Percentiles rank a stretch among this genome's conserved stretches.
These are phyloP conservation scores for Piliocolobus tephrosceles DNA, from an alignment of 2,113 vertebrate genomes.

Conservation along the genomic window DNA sequence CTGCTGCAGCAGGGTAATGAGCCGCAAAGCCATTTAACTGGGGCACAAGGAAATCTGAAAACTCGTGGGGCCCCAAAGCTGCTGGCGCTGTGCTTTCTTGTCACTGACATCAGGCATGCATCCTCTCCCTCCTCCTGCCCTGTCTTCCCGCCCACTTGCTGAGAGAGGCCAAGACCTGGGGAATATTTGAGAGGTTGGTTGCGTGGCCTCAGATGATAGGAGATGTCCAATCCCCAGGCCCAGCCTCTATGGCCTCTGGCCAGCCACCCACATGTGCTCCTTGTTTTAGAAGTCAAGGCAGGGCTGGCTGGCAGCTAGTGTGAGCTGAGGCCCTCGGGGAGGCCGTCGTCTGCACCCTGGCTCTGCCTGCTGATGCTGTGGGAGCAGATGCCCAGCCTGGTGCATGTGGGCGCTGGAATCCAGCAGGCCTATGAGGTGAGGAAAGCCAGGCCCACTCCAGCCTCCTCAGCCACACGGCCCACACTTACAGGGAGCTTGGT, in stretches of 20 bases:
- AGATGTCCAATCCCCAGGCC: not conserved
- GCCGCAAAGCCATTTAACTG: accelerated
- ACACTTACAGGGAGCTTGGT: not conserved
- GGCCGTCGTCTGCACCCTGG: not conserved
- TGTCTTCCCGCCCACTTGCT: not conserved
- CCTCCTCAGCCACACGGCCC: not conserved
- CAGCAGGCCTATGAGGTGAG: too few species aligned
- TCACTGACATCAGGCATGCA: not conserved
- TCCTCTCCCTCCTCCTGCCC: not conserved
- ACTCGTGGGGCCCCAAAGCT: accelerated
- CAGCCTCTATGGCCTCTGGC: too few species aligned
- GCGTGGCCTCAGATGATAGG: not conserved
- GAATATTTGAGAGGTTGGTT: not conserved
- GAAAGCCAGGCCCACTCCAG: too few species aligned
- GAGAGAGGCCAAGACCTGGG: not conserved
- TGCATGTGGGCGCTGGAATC: too few species aligned
- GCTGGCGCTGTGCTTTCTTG: accelerated
- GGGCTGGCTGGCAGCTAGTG: not conserved
- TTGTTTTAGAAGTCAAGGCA: not conserved
- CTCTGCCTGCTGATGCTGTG: not conserved
- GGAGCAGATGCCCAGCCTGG: not conserved
- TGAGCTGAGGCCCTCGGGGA: not conserved
- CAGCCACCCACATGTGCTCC: not conserved
- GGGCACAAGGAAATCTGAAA: accelerated
- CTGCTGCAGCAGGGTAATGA: not conserved